Evolutionary conservation across 2,888 invertebrate species (phyloP).

Genomic region (Leucophora obtusa): DNA sequence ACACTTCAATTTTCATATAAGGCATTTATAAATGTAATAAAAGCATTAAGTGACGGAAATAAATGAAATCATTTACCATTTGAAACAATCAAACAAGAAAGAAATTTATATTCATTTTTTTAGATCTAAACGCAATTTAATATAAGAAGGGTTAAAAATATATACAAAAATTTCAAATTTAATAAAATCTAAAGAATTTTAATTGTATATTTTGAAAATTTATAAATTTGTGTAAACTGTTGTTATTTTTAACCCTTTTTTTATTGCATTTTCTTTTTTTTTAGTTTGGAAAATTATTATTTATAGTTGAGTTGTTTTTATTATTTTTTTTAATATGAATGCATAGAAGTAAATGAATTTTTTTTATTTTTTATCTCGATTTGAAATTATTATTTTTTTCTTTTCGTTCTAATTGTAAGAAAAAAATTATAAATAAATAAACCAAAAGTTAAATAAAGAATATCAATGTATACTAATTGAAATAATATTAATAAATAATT

Average conservation of each 20-base stretch:
- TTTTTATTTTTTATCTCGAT: slow-evolving; percentile 53
- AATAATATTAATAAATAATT: slow-evolving; percentile 54
- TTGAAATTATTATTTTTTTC: slow-evolving; percentile 55
- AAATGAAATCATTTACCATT: slow-evolving; percentile 76
- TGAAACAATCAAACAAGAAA: slow-evolving; percentile 79
- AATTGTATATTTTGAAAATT: too few relatives aligned
- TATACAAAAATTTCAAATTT: neutral
- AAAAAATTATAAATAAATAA: slow-evolving; percentile 70
- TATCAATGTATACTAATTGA: slow-evolving; percentile 62
- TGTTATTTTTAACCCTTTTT: slow-evolving; percentile 36
- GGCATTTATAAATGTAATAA: slow-evolving; percentile 28
- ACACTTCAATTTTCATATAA: slow-evolving; percentile 56
- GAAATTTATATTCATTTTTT: slow-evolving; percentile 72
- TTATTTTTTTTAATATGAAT: slow-evolving; percentile 47
- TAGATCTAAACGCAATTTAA: slow-evolving; percentile 17
- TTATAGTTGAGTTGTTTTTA: slow-evolving; percentile 51
- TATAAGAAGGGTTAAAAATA: slow-evolving; percentile 39
- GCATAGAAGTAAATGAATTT: slow-evolving; percentile 64
- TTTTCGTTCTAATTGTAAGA: slow-evolving; percentile 65
- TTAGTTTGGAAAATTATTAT: slow-evolving; percentile 47
- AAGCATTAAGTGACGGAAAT: slow-evolving; percentile 68
- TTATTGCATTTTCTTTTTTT: slow-evolving; percentile 21
- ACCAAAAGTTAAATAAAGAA: slow-evolving; percentile 70
- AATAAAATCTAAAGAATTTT: neutral
- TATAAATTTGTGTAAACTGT: neutral